These are phyloP conservation scores for Periplaneta americana DNA, from an alignment of 1,140 invertebrate species.

Conservation along the genomic window DNA sequence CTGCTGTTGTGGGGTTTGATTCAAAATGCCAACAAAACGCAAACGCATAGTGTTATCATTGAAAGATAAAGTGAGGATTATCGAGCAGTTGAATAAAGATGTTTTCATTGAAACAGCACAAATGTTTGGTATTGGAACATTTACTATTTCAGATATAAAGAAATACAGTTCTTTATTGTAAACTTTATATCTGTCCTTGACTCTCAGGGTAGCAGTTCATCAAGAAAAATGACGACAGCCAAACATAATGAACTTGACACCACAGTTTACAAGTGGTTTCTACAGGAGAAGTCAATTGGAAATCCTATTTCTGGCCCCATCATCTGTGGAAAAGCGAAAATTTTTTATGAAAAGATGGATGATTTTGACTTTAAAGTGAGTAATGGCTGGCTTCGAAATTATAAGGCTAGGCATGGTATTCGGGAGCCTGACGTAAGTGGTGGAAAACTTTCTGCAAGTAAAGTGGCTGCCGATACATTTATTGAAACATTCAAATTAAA, in stretches of 20 bases:
- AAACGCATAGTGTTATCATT: neutral
- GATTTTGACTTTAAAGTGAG: neutral
- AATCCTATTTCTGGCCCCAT: too few relatives aligned
- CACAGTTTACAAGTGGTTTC: neutral
- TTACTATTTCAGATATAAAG: neutral
- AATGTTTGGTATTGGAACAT: neutral
- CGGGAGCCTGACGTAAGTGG: neutral
- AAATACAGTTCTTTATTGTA: neutral
- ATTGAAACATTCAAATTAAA: neutral
- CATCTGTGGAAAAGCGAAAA: conserved; percentile 3
- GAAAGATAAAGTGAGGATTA: neutral
- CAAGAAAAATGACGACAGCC: neutral
- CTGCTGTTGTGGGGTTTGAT: too few relatives aligned
- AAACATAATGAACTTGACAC: neutral
- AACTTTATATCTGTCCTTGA: neutral
- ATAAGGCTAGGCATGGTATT: neutral
- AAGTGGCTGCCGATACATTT: neutral
- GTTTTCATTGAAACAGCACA: neutral
- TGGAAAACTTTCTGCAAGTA: neutral
- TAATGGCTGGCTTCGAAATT: conserved; percentile 6
- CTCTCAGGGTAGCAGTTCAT: neutral
- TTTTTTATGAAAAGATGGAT: neutral
- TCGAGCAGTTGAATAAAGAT: neutral
- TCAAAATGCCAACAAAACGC: neutral
- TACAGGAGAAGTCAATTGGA: neutral